phyloP scores from a whole-genome alignment of 2,797 vertebrate genomes.

The Odontamblyopus rebecca region DNA sequence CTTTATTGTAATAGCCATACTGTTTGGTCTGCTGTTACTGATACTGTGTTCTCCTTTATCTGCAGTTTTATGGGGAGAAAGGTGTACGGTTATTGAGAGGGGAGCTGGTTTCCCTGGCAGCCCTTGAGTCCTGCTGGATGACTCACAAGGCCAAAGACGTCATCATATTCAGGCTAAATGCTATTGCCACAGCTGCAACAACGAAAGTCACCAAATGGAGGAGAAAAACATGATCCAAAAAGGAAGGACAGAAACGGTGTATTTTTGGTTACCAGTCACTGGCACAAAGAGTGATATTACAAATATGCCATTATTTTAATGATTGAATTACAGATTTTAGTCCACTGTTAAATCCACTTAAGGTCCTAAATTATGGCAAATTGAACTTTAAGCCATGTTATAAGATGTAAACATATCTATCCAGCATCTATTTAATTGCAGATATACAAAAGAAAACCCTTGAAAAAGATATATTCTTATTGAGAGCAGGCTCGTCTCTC shows the following conservation, averaged over 20 bases:
- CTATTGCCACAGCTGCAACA: conserved; percentile 39
- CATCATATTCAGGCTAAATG: conserved; percentile 52
- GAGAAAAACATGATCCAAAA: conserved; percentile 1
- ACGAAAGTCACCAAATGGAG: conserved; percentile 5
- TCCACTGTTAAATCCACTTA: too few species aligned
- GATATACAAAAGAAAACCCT: too few species aligned
- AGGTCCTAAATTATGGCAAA: too few species aligned
- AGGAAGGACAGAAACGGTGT: neutral
- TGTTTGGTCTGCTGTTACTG: conserved; percentile 28
- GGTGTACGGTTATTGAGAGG: conserved; percentile 32
- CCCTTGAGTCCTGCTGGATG: conserved; percentile 46
- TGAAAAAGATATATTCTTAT: too few species aligned
- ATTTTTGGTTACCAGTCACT: neutral
- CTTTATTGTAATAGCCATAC: conserved; percentile 32
- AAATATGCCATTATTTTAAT: too few species aligned
- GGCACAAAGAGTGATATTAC: neutral
- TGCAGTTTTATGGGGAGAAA: conserved; percentile 15
- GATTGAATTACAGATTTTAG: too few species aligned
- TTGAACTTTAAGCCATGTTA: too few species aligned
- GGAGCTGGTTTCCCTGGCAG: conserved; percentile 30
- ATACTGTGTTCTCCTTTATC: conserved; percentile 38
- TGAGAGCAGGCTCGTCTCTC: too few species aligned
- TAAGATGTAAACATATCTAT: too few species aligned
- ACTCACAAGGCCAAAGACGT: conserved; percentile 57
- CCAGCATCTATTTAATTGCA: too few species aligned